A percentile compares a stretch with the other conserved stretches of the same genome.
phyloP scores from a whole-genome alignment of 30 jellyfish, hydroid and myxozoan genomes.

The Nemopilema nomurai region DNA sequence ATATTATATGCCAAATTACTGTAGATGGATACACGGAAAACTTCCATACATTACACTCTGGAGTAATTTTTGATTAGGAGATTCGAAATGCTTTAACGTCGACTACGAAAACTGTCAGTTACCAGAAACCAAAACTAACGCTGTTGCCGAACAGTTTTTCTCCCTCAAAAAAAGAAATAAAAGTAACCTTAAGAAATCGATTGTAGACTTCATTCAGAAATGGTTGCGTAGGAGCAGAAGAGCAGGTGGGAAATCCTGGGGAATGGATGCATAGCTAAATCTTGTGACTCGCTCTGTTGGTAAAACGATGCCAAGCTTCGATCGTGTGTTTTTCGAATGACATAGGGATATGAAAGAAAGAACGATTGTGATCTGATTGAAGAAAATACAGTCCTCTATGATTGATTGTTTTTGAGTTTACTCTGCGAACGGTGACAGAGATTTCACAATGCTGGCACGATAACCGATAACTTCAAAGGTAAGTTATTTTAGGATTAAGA shows the following conservation, averaged over 20 bases:
- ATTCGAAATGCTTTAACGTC: neutral
- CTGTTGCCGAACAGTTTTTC: neutral
- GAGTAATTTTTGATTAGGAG: neutral
- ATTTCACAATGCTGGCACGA: neutral
- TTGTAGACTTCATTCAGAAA: neutral
- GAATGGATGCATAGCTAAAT: too few species aligned
- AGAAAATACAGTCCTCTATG: neutral
- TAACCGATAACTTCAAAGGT: neutral
- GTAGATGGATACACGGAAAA: neutral
- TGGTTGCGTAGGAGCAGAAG: too few species aligned
- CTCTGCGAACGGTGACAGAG: too few species aligned
- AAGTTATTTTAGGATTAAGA: neutral
- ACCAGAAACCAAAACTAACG: neutral
- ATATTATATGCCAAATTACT: neutral
- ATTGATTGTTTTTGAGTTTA: neutral
- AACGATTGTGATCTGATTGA: too few species aligned
- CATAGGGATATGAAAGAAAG: too few species aligned
- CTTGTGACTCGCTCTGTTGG: too few species aligned
- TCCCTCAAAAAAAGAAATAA: neutral
- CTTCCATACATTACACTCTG: neutral
- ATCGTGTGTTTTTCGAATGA: too few species aligned
- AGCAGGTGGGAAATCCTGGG: too few species aligned
- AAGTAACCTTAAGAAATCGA: neutral
- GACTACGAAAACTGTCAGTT: neutral
- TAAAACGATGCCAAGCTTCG: too few species aligned